Evolutionary conservation across 2,888 invertebrate genomes (phyloP), one percentile per base, ranked within the genome.

Genomic region (Bursaphelenchus okinawaensis): DNA sequence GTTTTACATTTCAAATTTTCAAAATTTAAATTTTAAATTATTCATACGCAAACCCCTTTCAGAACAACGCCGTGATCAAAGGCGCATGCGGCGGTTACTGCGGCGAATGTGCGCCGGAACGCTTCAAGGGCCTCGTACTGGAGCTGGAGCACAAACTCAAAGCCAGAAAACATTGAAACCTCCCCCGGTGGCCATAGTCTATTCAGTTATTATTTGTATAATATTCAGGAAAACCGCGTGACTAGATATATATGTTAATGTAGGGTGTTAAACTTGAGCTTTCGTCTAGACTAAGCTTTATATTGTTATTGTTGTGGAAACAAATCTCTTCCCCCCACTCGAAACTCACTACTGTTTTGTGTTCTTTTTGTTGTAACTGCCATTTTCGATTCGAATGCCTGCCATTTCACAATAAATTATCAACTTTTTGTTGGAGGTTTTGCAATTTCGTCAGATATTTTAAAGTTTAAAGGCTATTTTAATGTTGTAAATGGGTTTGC

Each of bases 41-140:
- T n/a, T 72, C 63, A 23, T 58, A 68, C 55, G 80, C 80, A 31
- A 68, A 75, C 29, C 8, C 50, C 26, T 71, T 80, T 52, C 67
- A 81, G 81, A 78, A 79, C 66, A 81, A 81, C 62, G 75, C 79
- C 7, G 62, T 68, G 22, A 73, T 81, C 60, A 69, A 71, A 52
- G 81, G 81, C 16, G 69, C 68, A 4, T 81, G 81, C 66, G 81
- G 81, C 19, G 81, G 81, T 6, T 81, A 77, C 61, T 81, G 81
- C 68, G 81, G 81, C 19, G 75, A 80, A 59, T 81, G 81, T 67
- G 63, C 75, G 4, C 81, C 81, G 0, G 81, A 81, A 62, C 67
- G 72, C 27, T 81, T 74, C 72, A 81, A 81, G 59, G 81, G 81
- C 19, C 74, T 81, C 27, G 74, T 81, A 7, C 74, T 81, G 55